Evolutionary conservation across 2,888 invertebrate species (phyloP).

Genomic region (Helleia helle): DNA sequence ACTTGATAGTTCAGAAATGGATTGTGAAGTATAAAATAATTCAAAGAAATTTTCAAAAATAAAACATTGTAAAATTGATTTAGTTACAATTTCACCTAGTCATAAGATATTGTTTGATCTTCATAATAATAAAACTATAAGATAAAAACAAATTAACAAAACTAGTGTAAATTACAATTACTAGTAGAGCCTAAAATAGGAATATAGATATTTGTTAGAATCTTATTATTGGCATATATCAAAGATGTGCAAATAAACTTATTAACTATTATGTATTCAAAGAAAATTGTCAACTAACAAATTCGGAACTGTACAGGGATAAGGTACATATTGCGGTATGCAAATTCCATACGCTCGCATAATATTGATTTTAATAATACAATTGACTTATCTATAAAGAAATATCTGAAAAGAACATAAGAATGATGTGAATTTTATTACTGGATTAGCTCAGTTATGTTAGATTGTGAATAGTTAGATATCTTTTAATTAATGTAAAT

Average conservation of each 20-base stretch:
- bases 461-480: slow-evolving; percentile 54
- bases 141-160: slow-evolving; percentile 36
- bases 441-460: slow-evolving; percentile 49
- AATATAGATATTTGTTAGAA: slow-evolving; percentile 24
- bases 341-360: slow-evolving; percentile 15
- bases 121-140: slow-evolving; percentile 52
- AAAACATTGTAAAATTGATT: slow-evolving; percentile 41
- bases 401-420: slow-evolving; percentile 47
- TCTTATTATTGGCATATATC: slow-evolving; percentile 16
- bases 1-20: neutral
- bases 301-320: slow-evolving; percentile 74
- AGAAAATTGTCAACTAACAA: slow-evolving; percentile 35
- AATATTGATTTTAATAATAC: neutral
- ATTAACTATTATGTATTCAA: neutral
- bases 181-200: slow-evolving; percentile 32
- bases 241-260: slow-evolving; percentile 8
- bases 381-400: slow-evolving; percentile 28
- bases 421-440: slow-evolving; percentile 54
- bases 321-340: slow-evolving; percentile 42
- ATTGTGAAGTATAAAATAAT: neutral
- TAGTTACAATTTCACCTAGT: slow-evolving; percentile 68
- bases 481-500: slow-evolving; percentile 58
- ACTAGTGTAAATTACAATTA: slow-evolving; percentile 49
- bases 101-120: slow-evolving; percentile 65
- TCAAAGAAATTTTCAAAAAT: slow-evolving; percentile 4